Base-by-base conservation (phyloP, 2,888 invertebrate genomes). In the Agrochola lychnidis region DNA sequence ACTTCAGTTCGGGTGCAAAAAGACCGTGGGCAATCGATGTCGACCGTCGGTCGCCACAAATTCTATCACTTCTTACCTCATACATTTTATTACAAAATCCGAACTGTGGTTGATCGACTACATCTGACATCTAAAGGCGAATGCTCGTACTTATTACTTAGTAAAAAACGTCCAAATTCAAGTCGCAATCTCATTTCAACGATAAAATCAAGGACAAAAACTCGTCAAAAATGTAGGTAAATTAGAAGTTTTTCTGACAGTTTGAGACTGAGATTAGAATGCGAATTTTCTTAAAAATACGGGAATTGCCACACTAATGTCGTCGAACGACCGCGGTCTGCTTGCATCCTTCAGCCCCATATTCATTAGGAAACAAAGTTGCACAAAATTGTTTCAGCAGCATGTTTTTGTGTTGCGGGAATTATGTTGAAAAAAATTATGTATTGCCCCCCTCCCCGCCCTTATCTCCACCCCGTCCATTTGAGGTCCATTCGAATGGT, bases 311-410 rank as follows among this genome's bases (percentile, higher is more conserved):
- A 0, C 3, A 5, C 5, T 36, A 68, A 19, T 59, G 36, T 10
- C 22, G n/a, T 56, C 36, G 5, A 56, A 25, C 22, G 53, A 56
- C 7, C n/a, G 72, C 77, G 40, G 56, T 61, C 45, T 66, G 59
- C 53, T 61, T 66, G 64, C 53, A 73, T 10, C 64, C 14, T 59
- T n/a, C 12, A 64, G 53, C 53, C 40, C 19, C 22, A 45, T 73
- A 53, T 64, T 74, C 36, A 81, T 66, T 66, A 22, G 19, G n/a
- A 61, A 68, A 77, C 40, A 77, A 56, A 62, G 79, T 30, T 56
- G 45, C 6, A 22, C 36, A 56, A 16, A 6, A 48, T 61, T 45
- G 45, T 70, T 61, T 45, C 9, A 53, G 25, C 25, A 62, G 4
- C 36, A 36, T 0, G 10, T 53, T 51, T 74, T 62, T 53, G n/a